Evolutionary conservation across 2,113 vertebrate species (phyloP).

Genomic region (Cnemophilus loriae): DNA sequence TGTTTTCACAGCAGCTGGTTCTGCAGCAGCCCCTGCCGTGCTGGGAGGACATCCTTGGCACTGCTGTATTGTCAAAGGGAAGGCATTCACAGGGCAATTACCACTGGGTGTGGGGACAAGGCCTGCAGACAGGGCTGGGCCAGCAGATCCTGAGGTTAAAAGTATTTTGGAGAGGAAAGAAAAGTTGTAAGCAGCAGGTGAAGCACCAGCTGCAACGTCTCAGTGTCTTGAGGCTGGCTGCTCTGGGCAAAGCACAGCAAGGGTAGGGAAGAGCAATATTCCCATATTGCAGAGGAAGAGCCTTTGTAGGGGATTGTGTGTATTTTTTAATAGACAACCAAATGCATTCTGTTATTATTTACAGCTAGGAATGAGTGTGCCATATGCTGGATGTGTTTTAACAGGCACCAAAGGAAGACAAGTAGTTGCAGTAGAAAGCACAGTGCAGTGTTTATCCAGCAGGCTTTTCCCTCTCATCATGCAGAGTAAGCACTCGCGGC

Average conservation of each 20-base stretch:
- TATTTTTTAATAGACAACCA: background rate
- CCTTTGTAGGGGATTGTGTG: background rate
- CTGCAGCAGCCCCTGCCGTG: fast-evolving
- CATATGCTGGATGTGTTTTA: slow-evolving; percentile 1
- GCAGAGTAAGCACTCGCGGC: background rate
- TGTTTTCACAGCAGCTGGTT: background rate
- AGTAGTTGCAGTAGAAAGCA: background rate
- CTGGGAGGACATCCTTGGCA: background rate
- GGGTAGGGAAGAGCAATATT: background rate
- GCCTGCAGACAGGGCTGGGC: background rate
- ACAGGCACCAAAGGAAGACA: slow-evolving; percentile 17
- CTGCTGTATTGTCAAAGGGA: background rate
- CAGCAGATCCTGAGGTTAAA: background rate
- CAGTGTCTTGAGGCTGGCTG: background rate
- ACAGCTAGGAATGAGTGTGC: background rate
- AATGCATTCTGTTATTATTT: slow-evolving; percentile 41
- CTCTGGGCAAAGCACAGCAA: background rate
- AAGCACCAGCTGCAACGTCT: background rate
- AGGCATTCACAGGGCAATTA: background rate
- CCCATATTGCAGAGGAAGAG: background rate
- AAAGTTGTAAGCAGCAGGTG: background rate
- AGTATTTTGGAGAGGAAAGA: background rate
- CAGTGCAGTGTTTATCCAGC: slow-evolving; percentile 2
- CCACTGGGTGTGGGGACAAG: background rate
- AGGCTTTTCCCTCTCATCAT: background rate